Evolutionary conservation across 2,113 vertebrate genomes (phyloP), one percentile per base, ranked within the genome.

Genomic region (Cranoglanis bouderius): DNA sequence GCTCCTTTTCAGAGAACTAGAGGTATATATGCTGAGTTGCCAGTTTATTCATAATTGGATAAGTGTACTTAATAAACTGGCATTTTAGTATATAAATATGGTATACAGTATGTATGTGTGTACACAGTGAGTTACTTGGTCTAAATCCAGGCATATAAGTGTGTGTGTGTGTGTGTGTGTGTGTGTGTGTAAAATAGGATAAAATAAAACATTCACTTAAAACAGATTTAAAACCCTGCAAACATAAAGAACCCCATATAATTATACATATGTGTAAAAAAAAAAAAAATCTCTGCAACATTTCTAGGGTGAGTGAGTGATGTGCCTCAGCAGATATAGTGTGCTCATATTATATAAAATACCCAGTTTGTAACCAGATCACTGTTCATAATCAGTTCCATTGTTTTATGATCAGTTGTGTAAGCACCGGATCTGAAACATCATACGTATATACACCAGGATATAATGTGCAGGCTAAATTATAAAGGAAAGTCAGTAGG

Each of bases 361-460:
- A 57, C 46, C 49, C 63, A 90, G 65, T 77, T 53, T 18, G 51
- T 55, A 53, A 65, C 32, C 70, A 83, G 67, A 88, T 89, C 85
- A 86, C 86, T 88, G 88, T 49, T 63, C 72, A 57, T 84, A 87
- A 90, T 92, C 77, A 84, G 63, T 87, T 57, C 88, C 49, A 85
- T 89, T 92, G 85, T 81, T 88, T 81, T 78, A 59, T 82, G 61
- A 89, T 70, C 49, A 85, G 57, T 81, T 65, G 89, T 32, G 24
- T 63, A 65, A 86, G 51, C n/a, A 75, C 84, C 29, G 53, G 82
- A 85, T 85, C 10, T 49, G 24, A 65, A 86, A 61, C 19, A 89
- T 74, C n/a, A 29, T 75, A 80, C 61, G 26, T 85, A 49, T 32
- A 21, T 78, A 51, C 4, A 72, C 6, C 24, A 29, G 35, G 51